Conservation (phyloP, 2,797 vertebrate species). For the Sebastes cheni region DNA sequence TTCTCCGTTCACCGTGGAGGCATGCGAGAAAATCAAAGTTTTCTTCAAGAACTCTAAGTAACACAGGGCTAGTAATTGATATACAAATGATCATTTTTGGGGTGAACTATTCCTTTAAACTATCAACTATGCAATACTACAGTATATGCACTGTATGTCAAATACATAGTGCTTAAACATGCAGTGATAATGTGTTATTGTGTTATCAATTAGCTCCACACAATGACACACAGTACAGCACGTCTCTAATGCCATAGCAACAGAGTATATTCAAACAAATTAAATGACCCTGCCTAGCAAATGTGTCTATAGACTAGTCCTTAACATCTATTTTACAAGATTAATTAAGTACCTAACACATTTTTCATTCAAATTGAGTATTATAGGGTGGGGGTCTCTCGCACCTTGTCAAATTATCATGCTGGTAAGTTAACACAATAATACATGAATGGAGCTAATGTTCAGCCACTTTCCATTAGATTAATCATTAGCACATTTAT, state of each 20-base stretch:
- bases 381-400: not conserved
- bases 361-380: slow-evolving; percentile 14
- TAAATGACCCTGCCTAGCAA: not conserved
- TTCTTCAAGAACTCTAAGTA: too few relatives aligned
- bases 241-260: not conserved
- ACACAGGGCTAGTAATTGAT: not conserved
- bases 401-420: not conserved
- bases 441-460: not conserved
- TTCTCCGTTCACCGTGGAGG: too few relatives aligned
- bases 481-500: slow-evolving; percentile 32
- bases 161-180: not conserved
- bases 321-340: not conserved
- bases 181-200: not conserved
- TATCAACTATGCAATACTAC: not conserved
- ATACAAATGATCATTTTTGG: not conserved
- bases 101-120: not conserved
- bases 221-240: not conserved
- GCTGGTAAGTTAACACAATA: slow-evolving; percentile 10
- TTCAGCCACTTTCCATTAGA: not conserved
- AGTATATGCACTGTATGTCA: not conserved
- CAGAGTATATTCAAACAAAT: not conserved
- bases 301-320: not conserved
- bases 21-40: too few relatives aligned
- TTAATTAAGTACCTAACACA: not conserved
- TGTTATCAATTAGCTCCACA: not conserved